Evolutionary conservation across 2,888 invertebrate genomes (phyloP), one percentile per base, ranked within the genome.

Genomic region (Cynaeus angustus): DNA sequence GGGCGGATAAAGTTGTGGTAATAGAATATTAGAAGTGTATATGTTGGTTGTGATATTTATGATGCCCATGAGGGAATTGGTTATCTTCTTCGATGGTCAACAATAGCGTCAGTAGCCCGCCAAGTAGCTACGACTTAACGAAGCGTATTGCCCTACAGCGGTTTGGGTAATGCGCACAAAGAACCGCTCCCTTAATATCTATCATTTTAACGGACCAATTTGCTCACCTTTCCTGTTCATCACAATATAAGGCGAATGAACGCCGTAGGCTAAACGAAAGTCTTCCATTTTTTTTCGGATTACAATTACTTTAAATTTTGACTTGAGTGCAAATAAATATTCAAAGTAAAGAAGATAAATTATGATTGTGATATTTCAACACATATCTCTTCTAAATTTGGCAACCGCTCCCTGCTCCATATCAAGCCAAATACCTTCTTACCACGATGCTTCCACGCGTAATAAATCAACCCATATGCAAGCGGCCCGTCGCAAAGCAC

Each of bases 21-120:
- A 68, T 68, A 62, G 68, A 68, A 68, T 68, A 61, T 68, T 68
- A 68, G 58, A 74, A 72, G 72, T 75, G 71, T 73, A 72, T 70
- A 64, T 72, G 59, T 72, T 66, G 73, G 69, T 73, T 74, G 74
- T 74, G 72, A 74, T 75, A 78, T 79, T 78, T 79, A 79, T 74
- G 77, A 77, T 77, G 75, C 79, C 78, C 73, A 71, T 74, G 74
- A 78, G 78, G 76, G 74, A 78, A 74, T 74, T 65, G n/a, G 64
- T 53, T 21, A 55, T 53, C 65, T 53, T 53, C 45, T 21, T n/a
- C n/a, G n/a, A 4, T 26, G 41, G 52, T 16, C 52, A 50, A 62
- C 50, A 52, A 62, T 62, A 41, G 50, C 62, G 37, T 50, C 53
- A 16, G 53, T 65, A 45, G 65, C 55, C 53, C 43, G 53, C 52